Conservation (phyloP, 1,140 invertebrate genomes). For the Drosophila fuyamai region DNA sequence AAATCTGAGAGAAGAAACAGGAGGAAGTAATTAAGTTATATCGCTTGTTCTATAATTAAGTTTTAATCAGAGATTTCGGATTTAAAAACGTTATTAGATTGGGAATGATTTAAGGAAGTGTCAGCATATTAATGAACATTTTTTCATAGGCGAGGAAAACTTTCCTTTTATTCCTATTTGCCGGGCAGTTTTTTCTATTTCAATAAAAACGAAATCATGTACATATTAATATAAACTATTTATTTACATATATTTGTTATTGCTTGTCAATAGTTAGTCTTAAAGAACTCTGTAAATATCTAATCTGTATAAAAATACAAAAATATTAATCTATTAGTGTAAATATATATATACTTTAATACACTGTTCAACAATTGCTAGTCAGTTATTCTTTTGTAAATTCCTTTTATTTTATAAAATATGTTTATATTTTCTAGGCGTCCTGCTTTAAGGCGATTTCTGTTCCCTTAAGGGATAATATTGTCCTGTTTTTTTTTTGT, state of each 20-base stretch:
- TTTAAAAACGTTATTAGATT: neutral
- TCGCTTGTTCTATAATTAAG: slow-evolving; percentile 32
- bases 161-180: neutral
- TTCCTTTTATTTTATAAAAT: slow-evolving; percentile 40
- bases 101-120: slow-evolving; percentile 1
- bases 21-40: slow-evolving; percentile 16
- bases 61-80: slow-evolving; percentile 18
- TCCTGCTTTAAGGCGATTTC: slow-evolving; percentile 25
- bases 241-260: slow-evolving; percentile 44
- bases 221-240: slow-evolving; percentile 24
- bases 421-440: slow-evolving; percentile 50
- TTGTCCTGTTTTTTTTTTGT: slow-evolving; percentile 33
- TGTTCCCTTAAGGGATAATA: slow-evolving; percentile 18
- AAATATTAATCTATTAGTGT: slow-evolving; percentile 45
- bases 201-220: neutral
- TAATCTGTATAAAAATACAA: slow-evolving; percentile 31
- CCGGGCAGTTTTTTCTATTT: too few species aligned
- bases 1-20: neutral
- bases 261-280: slow-evolving; percentile 49
- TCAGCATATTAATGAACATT: neutral
- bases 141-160: neutral
- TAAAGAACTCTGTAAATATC: slow-evolving; percentile 26
- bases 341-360: slow-evolving; percentile 19
- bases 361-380: slow-evolving; percentile 56
- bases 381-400: slow-evolving; percentile 36